A percentile compares a stretch with the other conserved stretches of the same genome.
phyloP scores from a whole-genome alignment of 2,888 invertebrate species.

The Tachina fera region DNA sequence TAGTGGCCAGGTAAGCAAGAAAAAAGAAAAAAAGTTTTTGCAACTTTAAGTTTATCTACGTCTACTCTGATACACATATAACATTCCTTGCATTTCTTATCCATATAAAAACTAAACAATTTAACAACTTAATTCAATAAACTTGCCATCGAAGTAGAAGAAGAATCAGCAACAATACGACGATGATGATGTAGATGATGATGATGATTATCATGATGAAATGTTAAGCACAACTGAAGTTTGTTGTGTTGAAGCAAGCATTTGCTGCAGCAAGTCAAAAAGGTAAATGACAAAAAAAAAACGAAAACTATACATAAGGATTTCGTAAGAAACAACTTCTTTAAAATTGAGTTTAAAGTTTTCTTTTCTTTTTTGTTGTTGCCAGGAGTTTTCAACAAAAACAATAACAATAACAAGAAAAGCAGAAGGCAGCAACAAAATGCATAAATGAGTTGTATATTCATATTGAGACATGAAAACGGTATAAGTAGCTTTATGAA shows the following conservation, averaged over 20 bases:
- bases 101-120: conserved; percentile 72
- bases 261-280: conserved; percentile 21
- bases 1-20: conserved; percentile 51
- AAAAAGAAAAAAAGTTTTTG: conserved; percentile 35
- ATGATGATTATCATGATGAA: conserved; percentile 55
- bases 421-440: not conserved
- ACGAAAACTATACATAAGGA: not conserved
- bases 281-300: conserved; percentile 34
- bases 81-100: conserved; percentile 42
- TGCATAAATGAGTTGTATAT: not conserved
- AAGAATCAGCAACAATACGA: conserved; percentile 6
- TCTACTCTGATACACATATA: conserved; percentile 1
- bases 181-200: conserved; percentile 10
- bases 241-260: conserved; percentile 21
- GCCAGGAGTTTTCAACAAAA: conserved; percentile 52
- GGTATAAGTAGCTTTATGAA: conserved; percentile 22
- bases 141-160: conserved; percentile 52
- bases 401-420: conserved; percentile 25
- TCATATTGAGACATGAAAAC: conserved; percentile 1
- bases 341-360: conserved; percentile 58
- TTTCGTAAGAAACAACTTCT: conserved; percentile 56
- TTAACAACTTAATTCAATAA: conserved; percentile 75
- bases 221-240: conserved; percentile 59
- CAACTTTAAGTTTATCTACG: conserved; percentile 30
- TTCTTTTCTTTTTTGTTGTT: conserved; percentile 16